These are phyloP conservation scores for Solen grandis DNA, from an alignment of 1,140 invertebrate species.

Conservation along the genomic window DNA sequence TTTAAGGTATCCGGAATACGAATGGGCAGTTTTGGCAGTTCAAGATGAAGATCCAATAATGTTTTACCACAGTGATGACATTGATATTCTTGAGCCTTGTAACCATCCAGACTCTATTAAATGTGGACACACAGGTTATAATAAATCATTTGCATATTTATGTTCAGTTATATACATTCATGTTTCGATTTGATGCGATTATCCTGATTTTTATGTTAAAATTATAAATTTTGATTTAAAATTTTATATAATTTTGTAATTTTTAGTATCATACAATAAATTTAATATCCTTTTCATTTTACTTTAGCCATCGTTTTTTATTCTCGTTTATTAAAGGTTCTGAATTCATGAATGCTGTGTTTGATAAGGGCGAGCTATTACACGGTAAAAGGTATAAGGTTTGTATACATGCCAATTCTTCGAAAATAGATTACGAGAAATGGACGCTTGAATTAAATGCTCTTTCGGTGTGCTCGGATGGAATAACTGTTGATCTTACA, in stretches of 20 bases:
- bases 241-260: too few species aligned
- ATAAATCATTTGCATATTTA: background rate
- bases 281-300: too few species aligned
- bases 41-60: slow-evolving; percentile 41
- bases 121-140: slow-evolving; percentile 60
- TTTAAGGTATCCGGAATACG: slow-evolving; percentile 55
- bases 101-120: slow-evolving; percentile 42
- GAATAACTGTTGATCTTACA: slow-evolving; percentile 67
- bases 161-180: background rate
- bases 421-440: slow-evolving; percentile 53
- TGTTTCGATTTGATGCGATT: too few species aligned
- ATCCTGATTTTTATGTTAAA: too few species aligned
- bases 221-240: too few species aligned
- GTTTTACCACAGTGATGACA: slow-evolving; percentile 44
- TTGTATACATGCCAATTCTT: slow-evolving; percentile 63
- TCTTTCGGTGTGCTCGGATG: slow-evolving; percentile 65
- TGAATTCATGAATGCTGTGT: slow-evolving; percentile 47
- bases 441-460: slow-evolving; percentile 57
- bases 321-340: slow-evolving; percentile 39
- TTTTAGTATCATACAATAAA: too few species aligned
- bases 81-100: slow-evolving; percentile 59
- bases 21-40: slow-evolving; percentile 61
- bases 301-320: too few species aligned
- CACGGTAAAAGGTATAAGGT: slow-evolving; percentile 67
- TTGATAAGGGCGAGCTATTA: slow-evolving; percentile 33